Percentiles rank a stretch among this genome's conserved stretches.
Evolutionary conservation across 1,140 invertebrate genomes (phyloP).

Genomic region (Drosophila kohkoa): DNA sequence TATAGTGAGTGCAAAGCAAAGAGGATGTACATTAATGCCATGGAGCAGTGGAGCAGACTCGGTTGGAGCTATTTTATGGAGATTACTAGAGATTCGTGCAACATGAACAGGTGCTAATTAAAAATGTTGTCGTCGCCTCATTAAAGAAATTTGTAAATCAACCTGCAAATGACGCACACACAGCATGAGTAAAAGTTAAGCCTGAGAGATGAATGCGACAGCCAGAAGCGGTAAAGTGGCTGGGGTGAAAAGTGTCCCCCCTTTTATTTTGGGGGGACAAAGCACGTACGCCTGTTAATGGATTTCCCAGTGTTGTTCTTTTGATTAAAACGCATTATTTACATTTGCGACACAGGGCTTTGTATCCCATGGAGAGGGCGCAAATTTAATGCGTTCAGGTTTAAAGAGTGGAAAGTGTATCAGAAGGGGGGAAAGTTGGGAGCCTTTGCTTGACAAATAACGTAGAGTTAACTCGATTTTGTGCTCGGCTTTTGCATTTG

Average conservation of each 20-base stretch:
- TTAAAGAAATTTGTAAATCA: constrained; percentile 79
- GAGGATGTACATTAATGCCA: constrained; percentile 62
- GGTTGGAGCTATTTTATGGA: constrained; percentile 60
- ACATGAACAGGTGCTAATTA: constrained; percentile 75
- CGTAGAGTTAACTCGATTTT: constrained; percentile 1
- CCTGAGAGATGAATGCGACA: background rate
- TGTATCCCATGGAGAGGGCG: background rate
- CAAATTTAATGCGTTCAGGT: constrained; percentile 35
- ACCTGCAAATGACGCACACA: constrained; percentile 52
- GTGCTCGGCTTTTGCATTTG: constrained; percentile 1
- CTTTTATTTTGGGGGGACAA: background rate
- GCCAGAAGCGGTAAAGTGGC: background rate
- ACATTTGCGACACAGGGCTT: constrained; percentile 60
- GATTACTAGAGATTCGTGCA: constrained; percentile 50
- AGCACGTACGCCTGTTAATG: constrained; percentile 69
- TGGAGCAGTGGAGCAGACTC: constrained; percentile 12
- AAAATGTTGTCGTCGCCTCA: constrained; percentile 77
- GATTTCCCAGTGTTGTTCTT: constrained; percentile 65
- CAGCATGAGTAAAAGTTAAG: constrained; percentile 44
- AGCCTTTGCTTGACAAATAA: constrained; percentile 2
- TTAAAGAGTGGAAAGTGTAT: constrained; percentile 35
- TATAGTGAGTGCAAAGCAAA: background rate
- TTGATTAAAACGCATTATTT: constrained; percentile 81
- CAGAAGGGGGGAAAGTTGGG: background rate
- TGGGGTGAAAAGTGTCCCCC: background rate